Evolutionary conservation across 2,888 invertebrate genomes (phyloP).

Genomic region (Spilarctia lutea): DNA sequence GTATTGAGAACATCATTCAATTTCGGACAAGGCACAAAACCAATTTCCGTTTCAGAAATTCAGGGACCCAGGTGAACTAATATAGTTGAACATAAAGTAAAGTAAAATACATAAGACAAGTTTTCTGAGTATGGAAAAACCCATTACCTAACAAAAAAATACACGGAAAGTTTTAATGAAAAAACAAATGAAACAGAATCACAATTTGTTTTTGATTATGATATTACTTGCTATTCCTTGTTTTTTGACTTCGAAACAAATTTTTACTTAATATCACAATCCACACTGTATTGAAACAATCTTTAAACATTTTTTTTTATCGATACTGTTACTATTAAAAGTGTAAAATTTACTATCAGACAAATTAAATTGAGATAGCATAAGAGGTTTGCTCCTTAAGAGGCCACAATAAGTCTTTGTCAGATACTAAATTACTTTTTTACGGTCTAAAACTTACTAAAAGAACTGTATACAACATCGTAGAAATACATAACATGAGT

Average conservation of each 20-base stretch:
- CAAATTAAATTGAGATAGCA: not conserved
- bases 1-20: constrained; percentile 5
- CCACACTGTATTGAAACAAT: not conserved
- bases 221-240: not conserved
- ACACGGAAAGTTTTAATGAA: not conserved
- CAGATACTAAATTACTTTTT: not conserved
- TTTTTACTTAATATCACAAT: not conserved
- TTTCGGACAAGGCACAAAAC: constrained; percentile 9
- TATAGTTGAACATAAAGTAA: constrained; percentile 5
- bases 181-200: not conserved
- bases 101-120: not conserved
- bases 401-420: not conserved
- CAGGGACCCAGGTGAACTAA: not conserved
- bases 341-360: not conserved
- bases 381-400: not conserved
- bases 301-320: not conserved
- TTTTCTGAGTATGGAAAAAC: not conserved
- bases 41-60: constrained; percentile 9
- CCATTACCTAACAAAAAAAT: not conserved
- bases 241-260: not conserved
- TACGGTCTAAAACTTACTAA: not conserved
- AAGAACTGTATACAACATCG: not conserved
- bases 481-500: not conserved
- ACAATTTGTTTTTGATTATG: not conserved
- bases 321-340: not conserved